A percentile compares a stretch with the other conserved stretches of the same genome.
phyloP scores from a whole-genome alignment of 2,113 vertebrate species.

The Motacilla tschutschensis region DNA sequence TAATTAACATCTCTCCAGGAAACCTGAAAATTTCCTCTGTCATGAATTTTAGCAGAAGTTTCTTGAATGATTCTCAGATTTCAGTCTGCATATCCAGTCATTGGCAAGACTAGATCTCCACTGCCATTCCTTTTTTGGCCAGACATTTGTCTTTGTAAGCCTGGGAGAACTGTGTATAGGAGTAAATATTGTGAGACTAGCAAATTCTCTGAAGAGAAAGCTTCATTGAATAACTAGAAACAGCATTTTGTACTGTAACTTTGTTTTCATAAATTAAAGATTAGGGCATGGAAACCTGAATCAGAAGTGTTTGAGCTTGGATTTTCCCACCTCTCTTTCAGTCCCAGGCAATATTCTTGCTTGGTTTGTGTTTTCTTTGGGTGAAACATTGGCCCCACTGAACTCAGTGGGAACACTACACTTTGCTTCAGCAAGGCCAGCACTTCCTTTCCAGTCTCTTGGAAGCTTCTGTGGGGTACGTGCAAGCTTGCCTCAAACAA shows the following conservation, averaged over 20 bases:
- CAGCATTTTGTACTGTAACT: background rate
- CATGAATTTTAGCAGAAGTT: background rate
- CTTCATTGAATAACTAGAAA: background rate
- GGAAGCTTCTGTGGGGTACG: background rate
- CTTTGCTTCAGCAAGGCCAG: background rate
- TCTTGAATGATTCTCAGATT: background rate
- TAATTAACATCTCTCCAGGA: conserved; percentile 7
- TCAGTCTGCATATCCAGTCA: background rate
- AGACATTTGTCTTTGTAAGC: background rate
- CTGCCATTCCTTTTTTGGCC: background rate
- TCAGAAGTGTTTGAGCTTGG: background rate
- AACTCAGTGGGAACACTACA: background rate
- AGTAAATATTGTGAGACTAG: background rate
- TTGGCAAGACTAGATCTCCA: background rate
- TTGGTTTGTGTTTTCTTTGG: background rate
- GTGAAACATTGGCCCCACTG: background rate
- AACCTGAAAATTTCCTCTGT: background rate
- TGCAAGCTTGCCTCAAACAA: background rate
- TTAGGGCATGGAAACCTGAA: background rate
- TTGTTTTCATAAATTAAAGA: background rate
- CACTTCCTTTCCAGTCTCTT: background rate
- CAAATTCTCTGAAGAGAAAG: background rate
- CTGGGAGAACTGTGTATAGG: background rate
- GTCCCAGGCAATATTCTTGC: background rate
- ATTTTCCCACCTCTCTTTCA: background rate